Evolutionary conservation across 92 coral and sea anemone species (phyloP), one percentile per base, ranked within the genome.

Genomic region (Zoanthus gigantus): DNA sequence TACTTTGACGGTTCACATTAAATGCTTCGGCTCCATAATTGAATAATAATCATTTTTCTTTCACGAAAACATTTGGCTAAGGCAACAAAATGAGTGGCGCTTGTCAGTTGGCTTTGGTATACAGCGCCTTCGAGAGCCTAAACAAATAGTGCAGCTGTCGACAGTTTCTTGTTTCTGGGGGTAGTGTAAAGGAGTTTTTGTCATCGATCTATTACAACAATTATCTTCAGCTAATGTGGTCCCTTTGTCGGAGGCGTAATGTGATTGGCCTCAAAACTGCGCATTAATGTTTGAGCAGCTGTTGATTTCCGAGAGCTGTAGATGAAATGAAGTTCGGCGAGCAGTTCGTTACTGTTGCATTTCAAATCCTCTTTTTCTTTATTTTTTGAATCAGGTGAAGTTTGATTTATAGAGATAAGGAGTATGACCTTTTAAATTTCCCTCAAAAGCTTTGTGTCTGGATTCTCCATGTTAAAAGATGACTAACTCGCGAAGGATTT

Each of bases 81-180:
- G 46, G 1, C 18, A 15, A 42, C 42, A 9, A 12, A 63, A 28
- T 23, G 57, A 47, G 37, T 65, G 73, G 72, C 68, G n/a, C 58
- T 81, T 52, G 45, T 81, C 37, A 11, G 75, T 44, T 65, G 17
- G 13, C 57, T 15, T 48, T 14, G 5, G 6, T 10, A 14, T 47
- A 66, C 76, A 66, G 74, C 74, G 74, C 58, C 61, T 57, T 78
- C 71, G 45, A 81, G 63, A 81, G 23, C 52, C 46, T 13, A 54
- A 77, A 54, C 82, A 52, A 9, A 45, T 57, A 29, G 45, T 66
- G 75, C 85, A 81, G 85, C 85, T 81, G 85, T 67, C 75, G 85
- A 81, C 75, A 65, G 45, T 9, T 37, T 65, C 61, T 67, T 65
- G 61, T 66, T 31, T 45, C 75, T 46, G 85, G 74, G 85, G 85